Evolutionary conservation across 2,113 vertebrate genomes (phyloP).

Genomic region (Colaptes auratus): DNA sequence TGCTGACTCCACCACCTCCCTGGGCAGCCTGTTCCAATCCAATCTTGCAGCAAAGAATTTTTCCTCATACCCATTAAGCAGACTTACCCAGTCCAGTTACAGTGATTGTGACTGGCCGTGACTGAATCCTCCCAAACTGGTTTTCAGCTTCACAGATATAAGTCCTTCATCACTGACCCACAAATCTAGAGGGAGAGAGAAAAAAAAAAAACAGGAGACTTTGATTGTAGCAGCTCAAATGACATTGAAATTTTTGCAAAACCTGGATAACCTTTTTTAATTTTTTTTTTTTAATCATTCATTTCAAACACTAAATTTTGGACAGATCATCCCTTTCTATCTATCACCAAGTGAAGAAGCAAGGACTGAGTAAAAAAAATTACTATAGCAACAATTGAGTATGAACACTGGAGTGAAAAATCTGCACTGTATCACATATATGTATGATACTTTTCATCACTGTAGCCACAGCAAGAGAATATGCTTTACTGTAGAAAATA

Average conservation of each 20-base stretch:
- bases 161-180: slow-evolving; percentile 90
- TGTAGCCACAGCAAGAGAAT: background rate
- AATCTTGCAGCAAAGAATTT: no score
- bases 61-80: background rate
- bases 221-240: background rate
- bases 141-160: slow-evolving; percentile 95
- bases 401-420: background rate
- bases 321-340: background rate
- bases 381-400: background rate
- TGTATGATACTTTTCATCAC: background rate
- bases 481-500: background rate
- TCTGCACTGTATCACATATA: background rate
- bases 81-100: slow-evolving; percentile 93
- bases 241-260: background rate
- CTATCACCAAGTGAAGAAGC: background rate
- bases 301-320: background rate
- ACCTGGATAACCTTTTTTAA: fast-evolving
- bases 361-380: background rate
- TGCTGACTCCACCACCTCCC: no score
- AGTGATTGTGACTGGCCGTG: slow-evolving; percentile 78
- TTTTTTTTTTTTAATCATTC: background rate
- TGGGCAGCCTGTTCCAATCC: no score
- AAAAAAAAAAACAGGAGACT: background rate
- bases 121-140: slow-evolving; percentile 90
- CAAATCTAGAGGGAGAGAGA: slow-evolving; percentile 75